Evolutionary conservation across 1,140 invertebrate genomes (phyloP), one percentile per base, ranked within the genome.

Genomic region (Lutraria rhynchaena): DNA sequence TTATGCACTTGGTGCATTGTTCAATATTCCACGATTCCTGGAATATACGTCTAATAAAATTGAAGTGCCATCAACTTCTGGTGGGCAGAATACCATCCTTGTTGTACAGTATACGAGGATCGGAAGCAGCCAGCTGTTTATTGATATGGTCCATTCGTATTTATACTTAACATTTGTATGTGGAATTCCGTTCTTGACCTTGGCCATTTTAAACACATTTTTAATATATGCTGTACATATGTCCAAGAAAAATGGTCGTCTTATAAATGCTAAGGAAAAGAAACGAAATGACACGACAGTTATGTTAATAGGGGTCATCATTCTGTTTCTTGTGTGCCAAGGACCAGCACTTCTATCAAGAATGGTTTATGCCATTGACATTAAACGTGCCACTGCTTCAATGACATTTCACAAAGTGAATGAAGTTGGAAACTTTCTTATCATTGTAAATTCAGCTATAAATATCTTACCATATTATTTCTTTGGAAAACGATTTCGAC

Each of bases 401-500:
- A 58, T 69, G 31, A 57, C 78, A 3, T 87, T 85, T 53, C 85
- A 87, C 73, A 89, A 85, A 13, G 87, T 92, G 3, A 91, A 89
- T 75, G 92, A 92, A 82, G 85, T 91, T 22, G 87, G 85, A 51
- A 92, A 91, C 82, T 91, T 92, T 70, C 81, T 92, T 4, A 89
- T 92, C 49, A 88, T 90, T 19, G 74, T 92, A 15, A 92, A 92
- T 83, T 92, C 91, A 44, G 90, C 91, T 35, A 89, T 92, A 61
- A 92, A 92, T 83, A 91, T 92, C 67, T 88, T 92, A 17, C 92
- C 91, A 70, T 92, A 92, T 85, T 92, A 92, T 77, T 91, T 92
- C 69, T 92, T 92, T 70, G 90, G 91, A 44, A 85, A 87, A 69
- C 86, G 88, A 61, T 92, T 92, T 78, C 87, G 91, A 4, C 82